Evolutionary conservation across 2,888 invertebrate genomes (phyloP), one percentile per base, ranked within the genome.

Genomic region (Eupithecia exiguata): DNA sequence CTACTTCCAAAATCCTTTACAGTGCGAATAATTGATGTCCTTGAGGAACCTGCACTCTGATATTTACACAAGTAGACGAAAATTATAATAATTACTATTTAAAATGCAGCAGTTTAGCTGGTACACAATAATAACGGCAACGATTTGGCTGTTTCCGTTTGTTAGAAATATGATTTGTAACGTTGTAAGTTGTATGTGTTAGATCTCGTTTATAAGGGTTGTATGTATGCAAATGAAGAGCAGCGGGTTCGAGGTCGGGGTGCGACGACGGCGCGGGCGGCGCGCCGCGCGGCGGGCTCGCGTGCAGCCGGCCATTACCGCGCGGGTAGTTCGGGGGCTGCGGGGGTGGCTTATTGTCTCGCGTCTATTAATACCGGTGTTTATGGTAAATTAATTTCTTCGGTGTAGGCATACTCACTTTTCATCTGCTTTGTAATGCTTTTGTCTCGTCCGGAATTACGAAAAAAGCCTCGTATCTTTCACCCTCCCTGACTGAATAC

Each of bases 271-370:
- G 18, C 43, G 49, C 4, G 6, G 79, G 49, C 82, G 85, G 79
- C 82, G 86, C 46, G 63, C 30, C 82, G 84, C 83, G 85, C 81
- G 83, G 86, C 78, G 71, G 67, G 77, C 65, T 93, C 88, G 93
- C 93, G 93, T 93, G 93, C 87, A 84, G 83, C 78, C 84, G 82
- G 84, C 89, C 92, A 93, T 93, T 93, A 92, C 85, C 49, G 49
- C 84, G 87, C 87, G 88, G 87, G 90, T 88, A 86, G 88, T 87
- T 88, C 87, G 86, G 86, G 86, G 63, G n/a, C 21, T 65, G 63
- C 63, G 63, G 89, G 90, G 92, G 89, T 91, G 88, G 89, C 91
- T 90, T 92, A 91, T 92, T 93, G 92, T 93, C 93, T 93, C 89
- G 90, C 88, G 87, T 91, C 92, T 92, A 92, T 92, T 93, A 91